Base-by-base conservation (phyloP, 2,113 vertebrate genomes). In the Anguilla japonica region DNA sequence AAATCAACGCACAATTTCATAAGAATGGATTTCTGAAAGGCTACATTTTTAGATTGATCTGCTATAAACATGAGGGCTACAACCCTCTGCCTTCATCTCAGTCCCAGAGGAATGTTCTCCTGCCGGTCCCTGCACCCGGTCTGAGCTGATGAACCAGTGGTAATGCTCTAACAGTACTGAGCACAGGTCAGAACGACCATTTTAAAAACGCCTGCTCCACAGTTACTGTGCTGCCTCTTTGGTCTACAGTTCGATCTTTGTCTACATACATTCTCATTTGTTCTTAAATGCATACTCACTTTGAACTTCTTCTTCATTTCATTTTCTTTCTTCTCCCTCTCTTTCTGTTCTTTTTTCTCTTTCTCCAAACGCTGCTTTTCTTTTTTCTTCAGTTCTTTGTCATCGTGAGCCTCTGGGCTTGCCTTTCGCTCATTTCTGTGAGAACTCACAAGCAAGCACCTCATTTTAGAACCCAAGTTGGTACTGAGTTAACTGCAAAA, bases 271-370 rank as follows among this genome's bases (percentile, higher is more conserved):
- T 34, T 20, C 20, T 41, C 22, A 6, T 41, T 67, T 34, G 20
- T 34, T 53, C 9, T 79, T 67, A 16, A 29, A 85, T 41, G 11
- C 39, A 13, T 2, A 79, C 91, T 93, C 87, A 95, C 95, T 89
- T 96, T 95, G 88, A 95, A 96, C 86, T 94, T 96, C 92, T 95
- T 96, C 88, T 93, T 95, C 92, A 96, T 94, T 87, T 94, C 93
- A 79, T 94, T 94, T 79, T 95, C 94, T 56, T 93, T 93, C 89
- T 96, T 95, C 29, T 93, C 92, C 79, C 90, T 83, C 53, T 95
- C 95, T 67, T 95, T 95, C 83, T 89, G 90, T 85, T 94, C 94
- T 81, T 95, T 94, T 87, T 93, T 95, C 89, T 96, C 94, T 88
- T 94, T 95, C 29, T 95, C 95, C 84, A 93, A 85, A 0, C 92